A percentile compares a stretch with the other conserved stretches of the same genome.
Conservation (phyloP, 2,113 vertebrate species). For the Tauraco erythrolophus region DNA sequence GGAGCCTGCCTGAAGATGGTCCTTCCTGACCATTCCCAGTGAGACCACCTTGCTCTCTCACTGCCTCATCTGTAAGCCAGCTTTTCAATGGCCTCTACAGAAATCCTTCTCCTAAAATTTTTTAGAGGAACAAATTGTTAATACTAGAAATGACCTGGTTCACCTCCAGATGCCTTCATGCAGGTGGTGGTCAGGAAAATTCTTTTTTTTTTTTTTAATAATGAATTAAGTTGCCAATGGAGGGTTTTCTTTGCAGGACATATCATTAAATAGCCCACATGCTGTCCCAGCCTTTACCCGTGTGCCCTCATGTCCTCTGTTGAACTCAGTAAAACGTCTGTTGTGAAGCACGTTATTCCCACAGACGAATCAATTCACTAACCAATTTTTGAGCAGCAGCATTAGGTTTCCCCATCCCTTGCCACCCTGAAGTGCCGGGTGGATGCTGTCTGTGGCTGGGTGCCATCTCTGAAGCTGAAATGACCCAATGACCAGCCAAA, state of each 20-base stretch:
- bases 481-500: neutral
- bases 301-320: neutral
- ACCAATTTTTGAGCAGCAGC: neutral
- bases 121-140: neutral
- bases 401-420: neutral
- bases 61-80: neutral
- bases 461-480: neutral
- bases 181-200: neutral
- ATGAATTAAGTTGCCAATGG: neutral
- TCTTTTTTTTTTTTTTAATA: neutral
- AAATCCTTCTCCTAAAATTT: neutral
- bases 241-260: neutral
- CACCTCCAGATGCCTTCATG: neutral
- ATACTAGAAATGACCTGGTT: neutral
- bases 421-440: neutral
- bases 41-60: neutral
- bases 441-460: neutral
- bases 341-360: neutral
- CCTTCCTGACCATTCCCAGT: neutral
- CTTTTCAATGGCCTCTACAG: neutral
- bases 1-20: neutral
- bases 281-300: rapidly evolving
- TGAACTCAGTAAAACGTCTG: neutral
- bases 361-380: neutral
- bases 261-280: neutral